phyloP scores from a whole-genome alignment of 2,797 vertebrate genomes.

The Poecilia wingei region DNA sequence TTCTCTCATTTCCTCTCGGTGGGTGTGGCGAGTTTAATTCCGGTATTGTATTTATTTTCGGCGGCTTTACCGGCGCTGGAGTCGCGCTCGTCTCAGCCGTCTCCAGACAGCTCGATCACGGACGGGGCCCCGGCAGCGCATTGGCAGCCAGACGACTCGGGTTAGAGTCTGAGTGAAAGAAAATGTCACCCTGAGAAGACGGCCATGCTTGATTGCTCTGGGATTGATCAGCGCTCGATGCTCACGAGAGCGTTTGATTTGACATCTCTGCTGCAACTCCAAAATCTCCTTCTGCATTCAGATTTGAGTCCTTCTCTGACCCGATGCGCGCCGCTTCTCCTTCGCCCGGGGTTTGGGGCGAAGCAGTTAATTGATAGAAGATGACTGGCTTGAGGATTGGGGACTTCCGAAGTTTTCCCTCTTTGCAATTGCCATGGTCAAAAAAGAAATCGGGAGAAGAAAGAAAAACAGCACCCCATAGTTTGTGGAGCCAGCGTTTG shows the following conservation, averaged over 20 bases:
- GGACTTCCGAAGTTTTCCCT: constrained; percentile 35
- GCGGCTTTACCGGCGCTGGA: constrained; percentile 18
- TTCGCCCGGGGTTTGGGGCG: constrained; percentile 52
- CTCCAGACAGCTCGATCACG: constrained; percentile 56
- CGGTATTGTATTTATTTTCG: constrained; percentile 25
- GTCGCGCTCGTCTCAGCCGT: constrained; percentile 16
- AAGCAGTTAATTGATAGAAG: constrained; percentile 66
- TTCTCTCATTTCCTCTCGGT: not conserved
- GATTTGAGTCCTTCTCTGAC: constrained; percentile 64
- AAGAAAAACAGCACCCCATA: not conserved
- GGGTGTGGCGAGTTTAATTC: constrained; percentile 18
- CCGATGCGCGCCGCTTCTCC: constrained; percentile 61
- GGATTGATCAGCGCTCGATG: constrained; percentile 74
- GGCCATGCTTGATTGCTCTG: constrained; percentile 70
- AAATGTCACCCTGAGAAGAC: constrained; percentile 75
- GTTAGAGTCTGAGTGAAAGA: constrained; percentile 59
- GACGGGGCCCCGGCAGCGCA: constrained; percentile 13
- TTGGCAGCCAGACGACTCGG: constrained; percentile 56
- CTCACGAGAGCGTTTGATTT: constrained; percentile 77
- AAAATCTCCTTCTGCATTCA: constrained; percentile 69
- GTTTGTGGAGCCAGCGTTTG: not conserved
- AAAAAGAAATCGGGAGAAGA: no score
- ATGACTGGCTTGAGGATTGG: constrained; percentile 30
- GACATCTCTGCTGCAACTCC: constrained; percentile 70
- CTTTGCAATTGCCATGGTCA: no score